phyloP scores from a whole-genome alignment of 2,888 invertebrate species.

The Polietes domitor region DNA sequence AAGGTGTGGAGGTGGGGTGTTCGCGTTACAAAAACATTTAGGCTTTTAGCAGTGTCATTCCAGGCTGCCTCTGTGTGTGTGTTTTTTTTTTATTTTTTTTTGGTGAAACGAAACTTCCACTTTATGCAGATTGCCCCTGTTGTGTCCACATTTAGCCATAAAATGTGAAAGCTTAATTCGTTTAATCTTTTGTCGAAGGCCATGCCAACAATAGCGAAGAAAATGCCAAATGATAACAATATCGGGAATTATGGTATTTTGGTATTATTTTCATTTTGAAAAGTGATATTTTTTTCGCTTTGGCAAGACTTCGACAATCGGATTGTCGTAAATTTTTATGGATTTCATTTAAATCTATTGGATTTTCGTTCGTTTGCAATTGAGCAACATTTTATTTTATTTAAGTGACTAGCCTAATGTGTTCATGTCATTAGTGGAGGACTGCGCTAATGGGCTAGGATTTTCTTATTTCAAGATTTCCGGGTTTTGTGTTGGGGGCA shows the following conservation, averaged over 20 bases:
- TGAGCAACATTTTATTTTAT: no score
- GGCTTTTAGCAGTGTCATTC: neutral
- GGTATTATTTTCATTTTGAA: neutral
- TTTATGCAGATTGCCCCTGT: neutral
- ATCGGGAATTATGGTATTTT: neutral
- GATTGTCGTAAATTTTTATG: neutral
- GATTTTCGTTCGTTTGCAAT: no score
- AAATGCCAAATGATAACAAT: neutral
- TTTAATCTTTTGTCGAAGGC: neutral
- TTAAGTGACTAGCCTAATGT: no score
- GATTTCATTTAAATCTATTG: neutral
- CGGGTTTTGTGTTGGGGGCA: no score
- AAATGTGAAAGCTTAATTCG: neutral
- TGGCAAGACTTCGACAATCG: neutral
- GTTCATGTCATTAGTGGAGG: no score
- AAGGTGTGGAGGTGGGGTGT: neutral
- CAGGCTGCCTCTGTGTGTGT: neutral
- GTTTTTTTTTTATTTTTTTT: neutral
- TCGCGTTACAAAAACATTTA: constrained; percentile 15
- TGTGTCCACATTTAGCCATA: neutral
- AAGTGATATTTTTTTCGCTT: neutral
- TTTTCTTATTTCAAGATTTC: no score
- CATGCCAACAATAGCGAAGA: neutral
- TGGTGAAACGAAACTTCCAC: neutral
- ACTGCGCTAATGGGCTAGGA: no score